Conservation (phyloP, 2,888 invertebrate genomes). For the Micropterix aruncella region DNA sequence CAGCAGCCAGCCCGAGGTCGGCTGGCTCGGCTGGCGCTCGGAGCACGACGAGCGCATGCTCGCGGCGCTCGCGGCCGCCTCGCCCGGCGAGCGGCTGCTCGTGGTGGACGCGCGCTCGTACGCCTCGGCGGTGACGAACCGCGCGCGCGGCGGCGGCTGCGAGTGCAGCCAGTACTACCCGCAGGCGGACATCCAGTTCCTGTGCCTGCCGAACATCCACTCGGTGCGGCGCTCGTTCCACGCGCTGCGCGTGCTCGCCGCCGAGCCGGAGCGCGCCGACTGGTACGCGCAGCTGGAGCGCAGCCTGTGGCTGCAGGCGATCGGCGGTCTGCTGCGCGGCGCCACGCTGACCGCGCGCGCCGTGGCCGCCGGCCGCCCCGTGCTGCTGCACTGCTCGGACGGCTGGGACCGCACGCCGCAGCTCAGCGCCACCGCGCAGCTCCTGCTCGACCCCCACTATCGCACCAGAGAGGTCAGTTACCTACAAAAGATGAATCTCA, state of each 20-base stretch:
- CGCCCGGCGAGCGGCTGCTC: slow-evolving; percentile 64
- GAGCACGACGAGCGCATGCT: slow-evolving; percentile 80
- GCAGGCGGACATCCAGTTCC: slow-evolving; percentile 89
- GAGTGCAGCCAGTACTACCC: slow-evolving; percentile 95
- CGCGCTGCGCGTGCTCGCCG: slow-evolving; percentile 64
- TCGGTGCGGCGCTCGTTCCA: slow-evolving; percentile 88
- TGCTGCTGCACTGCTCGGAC: slow-evolving; percentile 95
- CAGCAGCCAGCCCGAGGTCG: slow-evolving; percentile 91
- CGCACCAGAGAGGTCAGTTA: slow-evolving; percentile 83
- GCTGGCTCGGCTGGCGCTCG: slow-evolving; percentile 90
- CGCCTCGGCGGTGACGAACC: slow-evolving; percentile 90
- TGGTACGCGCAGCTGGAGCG: slow-evolving; percentile 73
- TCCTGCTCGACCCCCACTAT: slow-evolving; percentile 88
- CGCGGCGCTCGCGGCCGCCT: slow-evolving; percentile 70
- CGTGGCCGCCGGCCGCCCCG: slow-evolving; percentile 75
- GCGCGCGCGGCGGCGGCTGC: slow-evolving; percentile 93
- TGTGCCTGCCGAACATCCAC: slow-evolving; percentile 96
- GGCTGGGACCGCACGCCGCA: slow-evolving; percentile 99
- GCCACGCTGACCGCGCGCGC: slow-evolving; percentile 69
- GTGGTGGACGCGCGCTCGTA: slow-evolving; percentile 95
- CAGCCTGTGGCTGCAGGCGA: slow-evolving; percentile 84
- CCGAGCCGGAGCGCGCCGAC: slow-evolving; percentile 71
- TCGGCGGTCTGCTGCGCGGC: slow-evolving; percentile 71
- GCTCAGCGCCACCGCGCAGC: slow-evolving; percentile 83
- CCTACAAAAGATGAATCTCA: too few species aligned